Percentiles rank a stretch among this genome's conserved stretches.
phyloP scores from a whole-genome alignment of 2,888 invertebrate species.

The Hydrotaea cyrtoneurina region DNA sequence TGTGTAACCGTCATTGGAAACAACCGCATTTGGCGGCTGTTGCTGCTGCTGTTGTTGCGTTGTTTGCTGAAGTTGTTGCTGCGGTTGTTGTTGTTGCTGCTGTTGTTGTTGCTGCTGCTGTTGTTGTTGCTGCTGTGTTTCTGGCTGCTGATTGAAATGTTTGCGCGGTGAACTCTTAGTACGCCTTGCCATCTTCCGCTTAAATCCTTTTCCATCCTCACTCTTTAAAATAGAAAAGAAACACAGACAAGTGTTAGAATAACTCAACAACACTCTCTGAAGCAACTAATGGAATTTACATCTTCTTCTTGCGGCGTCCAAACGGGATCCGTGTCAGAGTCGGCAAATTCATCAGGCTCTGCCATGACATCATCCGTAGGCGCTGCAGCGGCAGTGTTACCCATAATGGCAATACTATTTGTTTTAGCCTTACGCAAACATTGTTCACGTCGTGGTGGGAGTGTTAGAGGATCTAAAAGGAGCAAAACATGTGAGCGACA shows the following conservation, averaged over 20 bases:
- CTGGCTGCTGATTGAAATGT: constrained; percentile 72
- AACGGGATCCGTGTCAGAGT: constrained; percentile 88
- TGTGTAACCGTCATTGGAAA: constrained; percentile 73
- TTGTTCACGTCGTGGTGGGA: constrained; percentile 84
- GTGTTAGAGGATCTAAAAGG: constrained; percentile 79
- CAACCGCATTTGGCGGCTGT: constrained; percentile 69
- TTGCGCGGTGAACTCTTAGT: constrained; percentile 76
- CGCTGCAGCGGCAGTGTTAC: constrained; percentile 72
- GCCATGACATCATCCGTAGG: constrained; percentile 82
- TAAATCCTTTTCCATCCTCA: constrained; percentile 76
- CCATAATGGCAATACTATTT: constrained; percentile 83
- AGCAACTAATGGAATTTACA: constrained; percentile 71
- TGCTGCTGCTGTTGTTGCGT: constrained; percentile 72
- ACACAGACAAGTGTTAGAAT: constrained; percentile 13
- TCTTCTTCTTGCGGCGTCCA: constrained; percentile 86
- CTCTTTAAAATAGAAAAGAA: constrained; percentile 51
- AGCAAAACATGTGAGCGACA: constrained; percentile 44
- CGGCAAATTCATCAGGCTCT: constrained; percentile 83
- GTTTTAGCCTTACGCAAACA: constrained; percentile 86
- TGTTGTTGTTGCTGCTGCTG: constrained; percentile 69
- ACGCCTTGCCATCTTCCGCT: constrained; percentile 76
- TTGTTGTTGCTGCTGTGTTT: constrained; percentile 53
- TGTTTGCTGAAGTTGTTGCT: constrained; percentile 74
- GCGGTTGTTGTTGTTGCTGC: constrained; percentile 68
- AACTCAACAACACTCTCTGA: not conserved